A percentile compares a stretch with the other conserved stretches of the same genome.
phyloP scores from a whole-genome alignment of 2,797 vertebrate species.

The Chaunax sp. region DNA sequence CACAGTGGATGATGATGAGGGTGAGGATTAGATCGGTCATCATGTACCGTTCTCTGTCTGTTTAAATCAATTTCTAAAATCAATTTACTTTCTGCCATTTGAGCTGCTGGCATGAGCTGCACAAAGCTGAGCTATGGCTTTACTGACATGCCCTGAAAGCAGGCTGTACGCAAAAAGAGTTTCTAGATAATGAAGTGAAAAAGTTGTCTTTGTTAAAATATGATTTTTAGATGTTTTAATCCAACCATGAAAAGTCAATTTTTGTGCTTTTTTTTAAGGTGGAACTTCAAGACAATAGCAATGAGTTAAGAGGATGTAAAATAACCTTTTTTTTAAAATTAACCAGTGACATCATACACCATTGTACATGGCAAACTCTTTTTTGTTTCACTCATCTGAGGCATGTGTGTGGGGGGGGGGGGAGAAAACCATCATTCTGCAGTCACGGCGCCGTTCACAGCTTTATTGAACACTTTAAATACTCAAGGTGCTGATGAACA shows the following conservation, averaged over 20 bases:
- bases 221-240: conserved; percentile 63
- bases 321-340: conserved; percentile 2
- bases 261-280: conserved; percentile 9
- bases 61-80: conserved; percentile 27
- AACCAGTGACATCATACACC: neutral
- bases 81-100: conserved; percentile 10
- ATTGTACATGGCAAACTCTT: neutral
- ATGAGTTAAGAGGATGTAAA: conserved; percentile 18
- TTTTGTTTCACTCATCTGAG: conserved; percentile 10
- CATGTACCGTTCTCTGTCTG: neutral
- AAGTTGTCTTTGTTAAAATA: conserved; percentile 20
- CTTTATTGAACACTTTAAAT: conserved; percentile 73
- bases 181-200: neutral
- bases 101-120: neutral
- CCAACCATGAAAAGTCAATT: conserved; percentile 30
- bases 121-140: neutral
- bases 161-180: neutral
- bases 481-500: conserved; percentile 59
- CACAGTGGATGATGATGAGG: conserved; percentile 84
- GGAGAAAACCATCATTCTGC: conserved; percentile 28
- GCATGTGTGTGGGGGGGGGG: too few species aligned
- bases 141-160: neutral
- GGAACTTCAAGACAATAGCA: conserved; percentile 13
- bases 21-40: conserved; percentile 53
- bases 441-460: conserved; percentile 60